Evolutionary conservation across 2,888 invertebrate genomes (phyloP).

Genomic region (Sceliomorpha sp.): DNA sequence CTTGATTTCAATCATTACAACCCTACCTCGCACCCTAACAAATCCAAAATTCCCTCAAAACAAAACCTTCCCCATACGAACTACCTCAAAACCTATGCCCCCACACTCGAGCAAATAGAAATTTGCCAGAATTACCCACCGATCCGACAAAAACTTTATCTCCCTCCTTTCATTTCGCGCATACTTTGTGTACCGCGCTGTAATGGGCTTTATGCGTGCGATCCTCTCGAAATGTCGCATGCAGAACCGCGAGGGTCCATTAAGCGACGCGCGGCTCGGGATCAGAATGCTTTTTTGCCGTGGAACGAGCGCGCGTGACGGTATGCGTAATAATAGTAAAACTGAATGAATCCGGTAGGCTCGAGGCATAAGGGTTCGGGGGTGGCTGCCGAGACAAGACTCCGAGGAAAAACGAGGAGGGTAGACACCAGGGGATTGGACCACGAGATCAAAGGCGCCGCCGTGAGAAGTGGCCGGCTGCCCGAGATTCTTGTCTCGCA

Average conservation of each 20-base stretch:
- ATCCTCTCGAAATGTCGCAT: constrained; percentile 41
- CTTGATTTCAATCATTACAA: too few relatives aligned
- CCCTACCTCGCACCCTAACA: too few relatives aligned
- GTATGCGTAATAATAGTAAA: constrained; percentile 77
- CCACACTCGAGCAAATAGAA: too few relatives aligned
- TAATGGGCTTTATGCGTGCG: constrained; percentile 44
- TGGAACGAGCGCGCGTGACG: constrained; percentile 69
- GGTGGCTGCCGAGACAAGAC: constrained; percentile 41
- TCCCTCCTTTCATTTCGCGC: not conserved
- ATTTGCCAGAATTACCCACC: too few relatives aligned
- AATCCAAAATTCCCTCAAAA: too few relatives aligned
- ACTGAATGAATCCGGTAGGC: constrained; percentile 68
- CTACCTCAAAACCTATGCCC: too few relatives aligned
- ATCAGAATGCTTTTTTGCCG: constrained; percentile 55
- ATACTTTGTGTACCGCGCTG: constrained; percentile 14
- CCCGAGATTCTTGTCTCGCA: constrained; percentile 77
- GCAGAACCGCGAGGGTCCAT: constrained; percentile 47
- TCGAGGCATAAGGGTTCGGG: constrained; percentile 42
- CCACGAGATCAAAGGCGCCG: constrained; percentile 74
- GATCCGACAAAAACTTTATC: constrained; percentile 5
- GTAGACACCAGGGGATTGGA: constrained; percentile 68
- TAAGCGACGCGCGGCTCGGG: constrained; percentile 44
- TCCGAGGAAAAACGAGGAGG: constrained; percentile 57
- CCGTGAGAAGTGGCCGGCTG: constrained; percentile 78
- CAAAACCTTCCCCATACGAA: too few relatives aligned